These are phyloP conservation scores for Spialia ferax DNA, from an alignment of 2,888 invertebrate genomes.

Conservation along the genomic window DNA sequence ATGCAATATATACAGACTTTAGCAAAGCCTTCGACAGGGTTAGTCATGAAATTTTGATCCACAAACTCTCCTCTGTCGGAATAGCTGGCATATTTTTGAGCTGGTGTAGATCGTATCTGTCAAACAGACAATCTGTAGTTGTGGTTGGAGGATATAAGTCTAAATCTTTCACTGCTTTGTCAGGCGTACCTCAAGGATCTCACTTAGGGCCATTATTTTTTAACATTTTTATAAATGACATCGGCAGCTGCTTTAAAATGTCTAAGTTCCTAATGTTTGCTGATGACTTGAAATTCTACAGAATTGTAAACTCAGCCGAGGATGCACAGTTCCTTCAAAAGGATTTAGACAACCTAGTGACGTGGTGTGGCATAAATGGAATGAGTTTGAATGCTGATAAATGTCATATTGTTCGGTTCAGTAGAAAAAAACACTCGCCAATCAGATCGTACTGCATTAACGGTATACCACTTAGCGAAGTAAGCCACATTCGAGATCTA, in stretches of 20 bases:
- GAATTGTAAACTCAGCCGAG: background rate
- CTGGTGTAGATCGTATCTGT: background rate
- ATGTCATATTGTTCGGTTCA: background rate
- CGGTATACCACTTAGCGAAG: background rate
- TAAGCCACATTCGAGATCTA: background rate
- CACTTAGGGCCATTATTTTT: background rate
- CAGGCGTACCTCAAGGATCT: background rate
- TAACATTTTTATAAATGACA: background rate
- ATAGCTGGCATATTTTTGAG: background rate
- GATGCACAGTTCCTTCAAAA: background rate
- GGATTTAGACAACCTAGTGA: background rate
- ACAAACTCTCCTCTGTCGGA: background rate
- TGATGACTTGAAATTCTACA: slow-evolving; percentile 1
- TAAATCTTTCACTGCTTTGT: background rate
- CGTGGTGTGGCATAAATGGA: background rate
- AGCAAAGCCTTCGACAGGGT: background rate
- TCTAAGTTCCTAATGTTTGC: background rate
- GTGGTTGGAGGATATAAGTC: background rate
- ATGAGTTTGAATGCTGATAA: background rate
- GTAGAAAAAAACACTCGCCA: background rate
- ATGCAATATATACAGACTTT: background rate
- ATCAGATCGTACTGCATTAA: background rate
- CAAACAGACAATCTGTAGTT: background rate
- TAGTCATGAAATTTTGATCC: background rate
- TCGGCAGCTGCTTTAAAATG: background rate